These are phyloP conservation scores for Drosophila parthenogenetica DNA, from an alignment of 2,888 invertebrate genomes.

Conservation along the genomic window DNA sequence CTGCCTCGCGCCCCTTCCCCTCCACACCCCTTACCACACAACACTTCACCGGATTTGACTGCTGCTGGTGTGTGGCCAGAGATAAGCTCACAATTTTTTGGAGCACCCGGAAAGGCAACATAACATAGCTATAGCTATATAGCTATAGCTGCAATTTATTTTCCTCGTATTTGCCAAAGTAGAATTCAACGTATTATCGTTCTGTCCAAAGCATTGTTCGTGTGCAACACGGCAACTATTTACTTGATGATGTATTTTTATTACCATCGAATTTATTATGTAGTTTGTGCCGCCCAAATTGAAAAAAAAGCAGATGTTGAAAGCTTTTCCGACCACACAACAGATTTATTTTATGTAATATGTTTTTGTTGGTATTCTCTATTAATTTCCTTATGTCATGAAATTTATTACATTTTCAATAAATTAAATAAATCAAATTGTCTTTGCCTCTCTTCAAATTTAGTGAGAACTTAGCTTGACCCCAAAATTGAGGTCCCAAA, in stretches of 20 bases:
- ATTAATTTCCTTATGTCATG: conserved; percentile 23
- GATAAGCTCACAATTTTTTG: conserved; percentile 59
- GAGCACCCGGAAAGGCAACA: conserved; percentile 54
- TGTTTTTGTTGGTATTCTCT: conserved; percentile 21
- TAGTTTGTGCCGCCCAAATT: conserved; percentile 49
- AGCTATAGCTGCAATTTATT: conserved; percentile 67
- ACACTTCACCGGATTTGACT: conserved; percentile 19
- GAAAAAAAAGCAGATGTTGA: conserved; percentile 51
- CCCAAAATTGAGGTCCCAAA: too few species aligned
- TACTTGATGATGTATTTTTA: conserved; percentile 80
- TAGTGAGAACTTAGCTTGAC: neutral
- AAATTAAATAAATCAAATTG: neutral
- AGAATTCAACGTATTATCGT: conserved; percentile 40
- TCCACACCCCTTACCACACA: neutral
- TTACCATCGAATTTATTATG: conserved; percentile 70
- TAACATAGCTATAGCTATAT: conserved; percentile 1
- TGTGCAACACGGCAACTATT: conserved; percentile 76
- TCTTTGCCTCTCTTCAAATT: neutral
- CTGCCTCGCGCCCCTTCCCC: conserved; percentile 10
- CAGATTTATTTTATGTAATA: conserved; percentile 45
- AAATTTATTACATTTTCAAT: conserved; percentile 18
- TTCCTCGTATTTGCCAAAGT: conserved; percentile 65
- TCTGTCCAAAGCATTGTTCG: conserved; percentile 32
- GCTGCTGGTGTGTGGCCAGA: conserved; percentile 63
- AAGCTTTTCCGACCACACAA: conserved; percentile 35